Base-by-base conservation (phyloP, 2,888 invertebrate genomes). In the Epinotia demarniana region DNA sequence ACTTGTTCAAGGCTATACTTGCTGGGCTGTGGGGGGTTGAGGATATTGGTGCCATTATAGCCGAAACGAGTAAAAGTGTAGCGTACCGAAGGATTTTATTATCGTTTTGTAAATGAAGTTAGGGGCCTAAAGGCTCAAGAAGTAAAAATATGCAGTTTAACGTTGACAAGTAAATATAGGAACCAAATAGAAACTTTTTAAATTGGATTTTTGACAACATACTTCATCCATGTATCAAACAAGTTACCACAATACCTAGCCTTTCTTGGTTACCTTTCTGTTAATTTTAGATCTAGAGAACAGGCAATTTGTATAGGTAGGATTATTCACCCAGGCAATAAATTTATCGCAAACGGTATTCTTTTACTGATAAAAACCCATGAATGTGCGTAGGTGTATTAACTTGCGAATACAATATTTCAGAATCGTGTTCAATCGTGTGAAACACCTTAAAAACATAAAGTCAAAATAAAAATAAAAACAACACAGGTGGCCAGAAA, bases 261-360 rank as follows among this genome's bases (percentile, higher is more conserved):
- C 9, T 43, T 3, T 12, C 43, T 43, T 43, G 2, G 12, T 43
- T 43, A 11, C 0, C 1, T 13, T 8, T 46, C 46, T 12, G 8
- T 46, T 46, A 46, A 2, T 13, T 61, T 61, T 11, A 39, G 3
- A 33, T 33, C 39, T 13, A 33, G 19, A 9, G 3, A 55, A 39
- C 33, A 67, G 16, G 49, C 4, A 6, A 18, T 68, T 39, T 39
- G 58, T 67, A 39, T 39, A 58, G 58, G 68, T 13, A 46, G 83
- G 85, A 86, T 87, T 88, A 87, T 82, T 87, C 84, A 83, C 87
- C 87, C 78, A 80, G 86, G 85, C 74, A 81, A 86, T 84, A 66
- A 12, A 27, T 55, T 63, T 53, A 62, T 43, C 62, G 49, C 57
- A 53, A 67, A 73, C 69, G 27, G 77, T 62, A 0, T 77, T 19